Base-by-base conservation (phyloP, 2,113 vertebrate genomes). In the Mixornis gularis region DNA sequence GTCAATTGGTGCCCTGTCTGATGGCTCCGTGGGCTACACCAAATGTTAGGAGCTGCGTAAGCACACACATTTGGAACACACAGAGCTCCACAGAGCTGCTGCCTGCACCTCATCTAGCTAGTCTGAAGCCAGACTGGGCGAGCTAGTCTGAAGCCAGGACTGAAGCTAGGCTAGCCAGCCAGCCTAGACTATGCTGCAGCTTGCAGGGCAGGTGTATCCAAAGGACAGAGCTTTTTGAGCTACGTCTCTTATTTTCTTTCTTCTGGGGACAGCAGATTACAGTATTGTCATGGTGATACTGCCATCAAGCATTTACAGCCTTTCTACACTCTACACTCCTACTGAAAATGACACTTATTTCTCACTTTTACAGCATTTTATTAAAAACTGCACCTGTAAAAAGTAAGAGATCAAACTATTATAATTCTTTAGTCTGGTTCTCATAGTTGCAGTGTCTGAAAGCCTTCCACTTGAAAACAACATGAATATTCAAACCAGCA, bases 11-110 rank as follows among this genome's bases (percentile, higher is more conserved):
- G 65, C 74, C 24, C 18, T 65, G 63, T 21, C 53, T 51, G 30
- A 13, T 1, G 4, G 41, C 17, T 48, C 59, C 0, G 1, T 17
- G n/a, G n/a, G 58, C 46, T 49, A 6, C 15, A 22, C 6, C 41
- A 51, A 59, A n/a, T 8, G 4, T 46, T 36, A 18, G 24, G 51
- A 66, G 13, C 51, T 49, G 62, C 7, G 32, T 32, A 73, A 64
- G 20, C 6, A 56, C 12, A 41, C 1, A 7, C 2, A 1, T 66
- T 66, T 8, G 68, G 58, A 43, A 56, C n/a, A 52, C 19, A 32
- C 17, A 32, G 12, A 65, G 24, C 49, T 82, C 36, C 62, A 46
- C 6, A 3, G 18, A 38, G 27, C 72, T 36, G 16, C 89, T 93
- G 73, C 55, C 44, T 80, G 40, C 22, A 21, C 32, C 21, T 36